Conservation (phyloP, 37 sponge, comb jelly and placozoan species). For the Ianthella basta region DNA sequence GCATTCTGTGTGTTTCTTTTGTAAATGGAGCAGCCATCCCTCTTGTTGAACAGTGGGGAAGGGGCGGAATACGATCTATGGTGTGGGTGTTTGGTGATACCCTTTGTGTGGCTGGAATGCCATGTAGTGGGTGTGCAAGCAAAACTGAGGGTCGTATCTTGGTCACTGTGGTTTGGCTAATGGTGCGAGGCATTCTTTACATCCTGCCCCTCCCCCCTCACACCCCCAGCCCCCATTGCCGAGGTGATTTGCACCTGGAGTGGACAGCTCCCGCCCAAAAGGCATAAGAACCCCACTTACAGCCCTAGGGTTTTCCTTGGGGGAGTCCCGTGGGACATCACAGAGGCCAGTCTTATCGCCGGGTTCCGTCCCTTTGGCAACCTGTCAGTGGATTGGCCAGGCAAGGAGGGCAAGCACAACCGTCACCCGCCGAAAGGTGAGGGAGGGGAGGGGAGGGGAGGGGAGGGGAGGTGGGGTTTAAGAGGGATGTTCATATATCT, state of each 20-base stretch:
- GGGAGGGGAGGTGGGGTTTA: not conserved
- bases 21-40: too few relatives aligned
- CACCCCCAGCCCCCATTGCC: not conserved
- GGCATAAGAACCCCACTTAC: constrained; percentile 94
- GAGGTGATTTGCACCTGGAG: constrained; percentile 96
- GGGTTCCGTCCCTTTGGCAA: constrained; percentile 86
- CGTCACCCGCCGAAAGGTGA: constrained; percentile 95
- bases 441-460: not conserved
- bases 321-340: constrained; percentile 99
- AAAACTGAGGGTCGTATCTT: too few relatives aligned
- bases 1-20: too few relatives aligned
- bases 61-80: too few relatives aligned
- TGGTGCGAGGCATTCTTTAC: too few relatives aligned
- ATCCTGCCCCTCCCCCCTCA: too few relatives aligned
- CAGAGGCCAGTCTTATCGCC: constrained; percentile 80
- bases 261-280: constrained; percentile 89
- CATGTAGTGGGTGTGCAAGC: too few relatives aligned
- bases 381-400: constrained; percentile 96
- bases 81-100: too few relatives aligned
- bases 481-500: not conserved
- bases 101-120: too few relatives aligned
- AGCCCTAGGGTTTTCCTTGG: constrained; percentile 95
- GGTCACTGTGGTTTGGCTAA: too few relatives aligned
- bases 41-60: too few relatives aligned
- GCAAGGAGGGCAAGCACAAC: constrained; percentile 92